phyloP scores from a whole-genome alignment of 2,888 invertebrate species.

The Endomychus coccineus region DNA sequence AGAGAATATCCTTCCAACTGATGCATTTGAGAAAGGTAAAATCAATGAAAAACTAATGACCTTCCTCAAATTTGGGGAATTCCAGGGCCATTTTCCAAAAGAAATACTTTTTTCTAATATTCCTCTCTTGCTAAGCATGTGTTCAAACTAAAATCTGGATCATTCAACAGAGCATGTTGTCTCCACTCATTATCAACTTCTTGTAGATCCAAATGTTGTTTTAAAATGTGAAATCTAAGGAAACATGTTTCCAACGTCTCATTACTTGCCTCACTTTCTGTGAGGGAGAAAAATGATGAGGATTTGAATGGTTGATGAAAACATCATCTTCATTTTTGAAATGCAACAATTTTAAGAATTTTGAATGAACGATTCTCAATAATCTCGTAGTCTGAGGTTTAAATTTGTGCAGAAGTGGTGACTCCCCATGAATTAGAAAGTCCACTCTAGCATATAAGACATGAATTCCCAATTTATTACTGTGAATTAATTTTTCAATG shows the following conservation, averaged over 20 bases:
- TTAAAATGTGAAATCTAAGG: constrained; percentile 2
- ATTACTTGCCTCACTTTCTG: background rate
- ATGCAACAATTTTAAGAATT: background rate
- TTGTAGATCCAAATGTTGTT: constrained; percentile 1
- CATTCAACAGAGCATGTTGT: constrained; percentile 4
- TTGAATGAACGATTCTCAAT: constrained; percentile 1
- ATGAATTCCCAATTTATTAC: background rate
- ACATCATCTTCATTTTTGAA: constrained; percentile 2
- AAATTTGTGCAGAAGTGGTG: background rate
- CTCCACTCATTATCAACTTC: constrained; percentile 3
- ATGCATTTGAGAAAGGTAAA: constrained; percentile 5
- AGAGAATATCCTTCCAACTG: constrained; percentile 3
- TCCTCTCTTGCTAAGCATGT: background rate
- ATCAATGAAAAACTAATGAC: constrained; percentile 1
- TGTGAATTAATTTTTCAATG: constrained; percentile 1
- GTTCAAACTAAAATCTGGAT: constrained; percentile 3
- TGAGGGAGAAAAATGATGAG: background rate
- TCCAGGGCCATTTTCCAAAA: background rate
- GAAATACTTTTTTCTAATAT: background rate
- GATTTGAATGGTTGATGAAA: background rate
- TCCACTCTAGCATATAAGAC: background rate
- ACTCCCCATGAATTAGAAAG: constrained; percentile 1
- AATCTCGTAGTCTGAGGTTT: background rate
- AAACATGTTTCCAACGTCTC: background rate
- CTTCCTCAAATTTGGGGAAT: constrained; percentile 4